phyloP scores from a whole-genome alignment of 2,797 vertebrate genomes.

The Potorous gilbertii region DNA sequence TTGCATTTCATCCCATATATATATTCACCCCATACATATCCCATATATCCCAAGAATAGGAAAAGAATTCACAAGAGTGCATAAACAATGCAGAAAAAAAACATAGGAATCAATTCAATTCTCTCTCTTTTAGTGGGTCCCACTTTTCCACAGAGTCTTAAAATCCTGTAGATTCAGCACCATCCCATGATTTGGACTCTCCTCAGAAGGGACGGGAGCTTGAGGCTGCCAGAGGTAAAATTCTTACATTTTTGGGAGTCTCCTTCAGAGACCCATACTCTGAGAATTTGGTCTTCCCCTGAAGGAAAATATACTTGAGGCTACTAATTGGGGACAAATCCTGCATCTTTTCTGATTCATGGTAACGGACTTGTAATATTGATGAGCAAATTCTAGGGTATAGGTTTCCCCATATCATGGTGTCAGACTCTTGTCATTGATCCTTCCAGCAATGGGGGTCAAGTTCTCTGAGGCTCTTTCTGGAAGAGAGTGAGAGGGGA shows the following conservation, averaged over 20 bases:
- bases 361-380: neutral
- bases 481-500: neutral
- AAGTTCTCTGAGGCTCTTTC: neutral
- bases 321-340: neutral
- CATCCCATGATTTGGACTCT: neutral
- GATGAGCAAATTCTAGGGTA: neutral
- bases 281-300: neutral
- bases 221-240: neutral
- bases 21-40: too few species aligned
- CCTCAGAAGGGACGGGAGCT: neutral
- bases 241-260: neutral
- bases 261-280: neutral
- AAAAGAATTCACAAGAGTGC: neutral
- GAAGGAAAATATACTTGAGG: neutral
- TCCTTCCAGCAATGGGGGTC: neutral
- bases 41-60: neutral
- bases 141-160: neutral
- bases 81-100: neutral
- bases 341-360: neutral
- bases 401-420: neutral
- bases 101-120: neutral
- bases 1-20: neutral
- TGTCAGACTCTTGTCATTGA: neutral
- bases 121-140: neutral
- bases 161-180: neutral